Conservation (phyloP, 1,140 invertebrate genomes). For the Camponotus floridanus region DNA sequence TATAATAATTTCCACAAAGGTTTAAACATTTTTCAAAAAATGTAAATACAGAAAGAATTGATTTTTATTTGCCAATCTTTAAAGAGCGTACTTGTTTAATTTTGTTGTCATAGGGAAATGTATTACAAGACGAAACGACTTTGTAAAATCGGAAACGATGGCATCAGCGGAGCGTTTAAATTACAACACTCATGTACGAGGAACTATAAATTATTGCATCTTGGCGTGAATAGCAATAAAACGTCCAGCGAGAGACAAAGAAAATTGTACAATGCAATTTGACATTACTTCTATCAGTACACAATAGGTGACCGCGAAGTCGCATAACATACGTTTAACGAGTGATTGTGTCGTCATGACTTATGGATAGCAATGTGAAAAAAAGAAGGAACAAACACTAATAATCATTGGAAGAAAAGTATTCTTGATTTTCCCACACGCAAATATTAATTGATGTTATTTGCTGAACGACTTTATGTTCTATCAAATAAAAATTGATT, state of each 20-base stretch:
- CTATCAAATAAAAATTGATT: background rate
- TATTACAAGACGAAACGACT: background rate
- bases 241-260: slow-evolving; percentile 14
- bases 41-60: background rate
- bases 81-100: background rate
- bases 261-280: slow-evolving; percentile 37
- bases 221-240: slow-evolving; percentile 38
- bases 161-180: background rate
- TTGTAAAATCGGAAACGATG: slow-evolving; percentile 11
- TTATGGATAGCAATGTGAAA: background rate
- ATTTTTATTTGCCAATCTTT: background rate
- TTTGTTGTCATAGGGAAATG: background rate
- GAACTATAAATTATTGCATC: slow-evolving; percentile 43
- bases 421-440: background rate
- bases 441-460: background rate
- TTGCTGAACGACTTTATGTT: background rate
- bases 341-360: background rate
- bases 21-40: background rate
- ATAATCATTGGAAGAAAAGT: slow-evolving; percentile 5
- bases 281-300: background rate
- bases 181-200: background rate
- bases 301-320: slow-evolving; percentile 38
- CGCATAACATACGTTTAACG: slow-evolving; percentile 23
- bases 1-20: background rate
- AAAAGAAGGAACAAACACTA: background rate